Evolutionary conservation across 2,888 invertebrate genomes (phyloP).

Genomic region (Lissonota sp.): DNA sequence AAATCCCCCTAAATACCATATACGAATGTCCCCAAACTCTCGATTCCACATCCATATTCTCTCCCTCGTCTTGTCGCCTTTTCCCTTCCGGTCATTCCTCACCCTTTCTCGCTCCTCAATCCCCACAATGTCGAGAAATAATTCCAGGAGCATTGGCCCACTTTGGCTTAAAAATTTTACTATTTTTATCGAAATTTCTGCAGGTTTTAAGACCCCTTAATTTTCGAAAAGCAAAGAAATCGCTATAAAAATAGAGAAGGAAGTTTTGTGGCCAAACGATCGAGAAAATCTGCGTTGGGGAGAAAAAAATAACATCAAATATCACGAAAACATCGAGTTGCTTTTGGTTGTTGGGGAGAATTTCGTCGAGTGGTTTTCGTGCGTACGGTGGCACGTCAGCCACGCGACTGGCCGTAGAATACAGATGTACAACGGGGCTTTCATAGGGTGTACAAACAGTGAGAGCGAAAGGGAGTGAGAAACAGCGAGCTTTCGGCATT

Average conservation of each 20-base stretch:
- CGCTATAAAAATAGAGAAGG: too few relatives aligned
- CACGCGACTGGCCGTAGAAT: conserved; percentile 79
- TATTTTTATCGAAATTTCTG: too few relatives aligned
- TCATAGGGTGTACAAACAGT: conserved; percentile 56
- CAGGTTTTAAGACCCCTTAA: too few relatives aligned
- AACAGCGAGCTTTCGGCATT: conserved; percentile 74
- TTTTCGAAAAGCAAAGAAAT: too few relatives aligned
- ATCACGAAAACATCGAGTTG: conserved; percentile 32
- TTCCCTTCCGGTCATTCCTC: conserved; percentile 63
- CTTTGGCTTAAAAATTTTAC: too few relatives aligned
- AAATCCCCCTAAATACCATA: conserved; percentile 80
- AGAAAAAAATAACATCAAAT: not conserved
- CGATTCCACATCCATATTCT: conserved; percentile 35
- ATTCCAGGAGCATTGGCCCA: too few relatives aligned
- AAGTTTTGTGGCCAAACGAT: too few relatives aligned
- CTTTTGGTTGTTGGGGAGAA: conserved; percentile 42
- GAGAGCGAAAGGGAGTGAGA: conserved; percentile 70
- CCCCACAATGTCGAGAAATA: too few relatives aligned
- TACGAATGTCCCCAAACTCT: conserved; percentile 67
- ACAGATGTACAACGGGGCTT: conserved; percentile 60
- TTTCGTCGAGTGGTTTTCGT: conserved; percentile 68
- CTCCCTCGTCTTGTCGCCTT: conserved; percentile 50
- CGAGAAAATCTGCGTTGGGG: not conserved
- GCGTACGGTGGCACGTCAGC: conserved; percentile 78
- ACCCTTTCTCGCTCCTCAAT: too few relatives aligned